These are phyloP conservation scores for Tor tambroides DNA, from an alignment of 2,113 vertebrate species.

Conservation along the genomic window DNA sequence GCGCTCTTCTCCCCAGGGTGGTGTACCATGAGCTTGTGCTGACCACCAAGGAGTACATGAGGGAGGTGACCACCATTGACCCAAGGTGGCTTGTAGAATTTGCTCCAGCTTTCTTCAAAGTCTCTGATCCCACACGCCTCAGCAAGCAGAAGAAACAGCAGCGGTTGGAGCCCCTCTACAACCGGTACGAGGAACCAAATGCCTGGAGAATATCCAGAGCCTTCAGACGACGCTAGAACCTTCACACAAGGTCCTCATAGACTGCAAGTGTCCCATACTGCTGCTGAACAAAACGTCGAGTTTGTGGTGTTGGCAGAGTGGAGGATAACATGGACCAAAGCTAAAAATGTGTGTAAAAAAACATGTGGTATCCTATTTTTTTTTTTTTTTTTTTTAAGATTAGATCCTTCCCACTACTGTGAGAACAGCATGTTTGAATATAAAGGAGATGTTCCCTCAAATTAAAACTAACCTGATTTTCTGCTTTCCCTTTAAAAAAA, in stretches of 20 bases:
- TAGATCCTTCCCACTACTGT: not conserved
- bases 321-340: not conserved
- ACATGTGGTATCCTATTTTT: not conserved
- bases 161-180: conserved; percentile 93
- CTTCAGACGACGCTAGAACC: conserved; percentile 84
- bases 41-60: conserved; percentile 99
- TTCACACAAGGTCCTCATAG: not conserved
- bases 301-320: not conserved
- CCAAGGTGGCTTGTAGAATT: conserved; percentile 98
- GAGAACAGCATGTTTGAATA: not conserved
- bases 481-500: not conserved
- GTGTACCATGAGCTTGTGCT: conserved; percentile 97
- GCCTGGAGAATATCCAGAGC: conserved; percentile 97
- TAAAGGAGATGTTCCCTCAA: not conserved
- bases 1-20: conserved; percentile 78
- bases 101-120: conserved; percentile 96
- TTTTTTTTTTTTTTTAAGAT: not conserved
- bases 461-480: not conserved
- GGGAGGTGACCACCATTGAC: conserved; percentile 97
- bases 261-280: not conserved
- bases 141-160: conserved; percentile 99
- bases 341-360: not conserved
- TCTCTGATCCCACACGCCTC: conserved; percentile 94
- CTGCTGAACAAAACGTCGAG: not conserved
- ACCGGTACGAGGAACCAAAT: conserved; percentile 97